These are phyloP conservation scores for Perodicticus potto DNA, from an alignment of 2,797 vertebrate species.

Conservation along the genomic window DNA sequence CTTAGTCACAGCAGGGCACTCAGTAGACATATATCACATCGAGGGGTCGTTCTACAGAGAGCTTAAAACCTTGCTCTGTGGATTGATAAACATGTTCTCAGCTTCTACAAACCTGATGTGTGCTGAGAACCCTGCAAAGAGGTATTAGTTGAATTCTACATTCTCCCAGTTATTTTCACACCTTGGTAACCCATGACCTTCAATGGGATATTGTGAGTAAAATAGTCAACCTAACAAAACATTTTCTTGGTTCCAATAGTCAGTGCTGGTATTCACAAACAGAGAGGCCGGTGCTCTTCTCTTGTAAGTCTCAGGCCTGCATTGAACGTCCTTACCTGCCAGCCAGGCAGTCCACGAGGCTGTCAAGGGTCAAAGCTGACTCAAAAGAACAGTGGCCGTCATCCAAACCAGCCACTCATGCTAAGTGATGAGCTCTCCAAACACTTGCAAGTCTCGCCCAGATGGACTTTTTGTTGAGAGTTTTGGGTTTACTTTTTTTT, in stretches of 20 bases:
- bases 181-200: conserved; percentile 51
- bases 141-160: conserved; percentile 10
- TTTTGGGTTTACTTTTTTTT: not conserved
- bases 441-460: not conserved
- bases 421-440: conserved; percentile 67
- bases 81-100: conserved; percentile 73
- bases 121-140: conserved; percentile 37
- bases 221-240: conserved; percentile 72
- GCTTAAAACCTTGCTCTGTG: conserved; percentile 18
- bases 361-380: conserved; percentile 63
- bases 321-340: not conserved
- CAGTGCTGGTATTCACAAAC: conserved; percentile 35
- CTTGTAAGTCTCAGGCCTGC: conserved; percentile 20
- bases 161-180: conserved; percentile 61
- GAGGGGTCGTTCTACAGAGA: conserved; percentile 65
- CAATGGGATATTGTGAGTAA: conserved; percentile 62
- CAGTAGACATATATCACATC: conserved; percentile 64
- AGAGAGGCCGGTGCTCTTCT: not conserved
- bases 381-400: conserved; percentile 72
- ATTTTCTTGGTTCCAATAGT: conserved; percentile 52
- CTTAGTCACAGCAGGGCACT: conserved; percentile 85
- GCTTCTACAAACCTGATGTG: conserved; percentile 26
- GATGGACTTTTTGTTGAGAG: not conserved
- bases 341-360: conserved; percentile 32
- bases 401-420: conserved; percentile 76